Percentiles rank a stretch among this genome's conserved stretches.
Evolutionary conservation across 2,888 invertebrate species (phyloP).

Genomic region (Adela reaumurella): DNA sequence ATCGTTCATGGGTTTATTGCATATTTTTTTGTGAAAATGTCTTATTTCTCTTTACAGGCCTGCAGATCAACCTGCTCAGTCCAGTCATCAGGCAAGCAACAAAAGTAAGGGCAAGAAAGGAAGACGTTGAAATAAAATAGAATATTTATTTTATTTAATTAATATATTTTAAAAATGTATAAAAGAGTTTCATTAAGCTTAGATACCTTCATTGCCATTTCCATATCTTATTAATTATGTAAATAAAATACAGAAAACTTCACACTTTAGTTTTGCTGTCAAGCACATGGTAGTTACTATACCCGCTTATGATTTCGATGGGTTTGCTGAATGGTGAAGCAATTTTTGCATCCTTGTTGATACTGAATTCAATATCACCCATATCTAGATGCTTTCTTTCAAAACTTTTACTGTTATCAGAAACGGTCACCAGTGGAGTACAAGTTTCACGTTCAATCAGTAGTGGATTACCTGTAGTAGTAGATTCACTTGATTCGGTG

Average conservation of each 20-base stretch:
- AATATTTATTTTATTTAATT: slow-evolving; percentile 1
- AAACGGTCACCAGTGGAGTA: too few relatives aligned
- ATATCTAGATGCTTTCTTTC: too few relatives aligned
- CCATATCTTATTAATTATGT: too few relatives aligned
- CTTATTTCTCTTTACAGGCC: slow-evolving; percentile 26
- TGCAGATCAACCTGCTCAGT: slow-evolving; percentile 41
- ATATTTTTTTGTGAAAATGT: too few relatives aligned
- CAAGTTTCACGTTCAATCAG: too few relatives aligned
- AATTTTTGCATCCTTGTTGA: neutral
- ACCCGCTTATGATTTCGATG: neutral
- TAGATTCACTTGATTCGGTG: slow-evolving; percentile 31
- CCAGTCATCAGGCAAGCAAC: slow-evolving; percentile 26
- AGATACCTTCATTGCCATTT: too few relatives aligned
- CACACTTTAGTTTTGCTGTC: neutral
- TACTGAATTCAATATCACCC: neutral
- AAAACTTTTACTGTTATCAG: too few relatives aligned
- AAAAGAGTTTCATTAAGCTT: too few relatives aligned
- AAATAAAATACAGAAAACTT: too few relatives aligned
- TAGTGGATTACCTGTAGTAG: too few relatives aligned
- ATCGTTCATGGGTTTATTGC: too few relatives aligned
- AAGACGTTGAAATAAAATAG: slow-evolving; percentile 32
- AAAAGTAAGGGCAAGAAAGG: slow-evolving; percentile 50
- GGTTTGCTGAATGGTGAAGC: neutral
- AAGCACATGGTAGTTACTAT: neutral
- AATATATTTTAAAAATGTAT: slow-evolving; percentile 14